Base-by-base conservation (phyloP, 2,797 vertebrate species). In the Coracias cyanogaster region DNA sequence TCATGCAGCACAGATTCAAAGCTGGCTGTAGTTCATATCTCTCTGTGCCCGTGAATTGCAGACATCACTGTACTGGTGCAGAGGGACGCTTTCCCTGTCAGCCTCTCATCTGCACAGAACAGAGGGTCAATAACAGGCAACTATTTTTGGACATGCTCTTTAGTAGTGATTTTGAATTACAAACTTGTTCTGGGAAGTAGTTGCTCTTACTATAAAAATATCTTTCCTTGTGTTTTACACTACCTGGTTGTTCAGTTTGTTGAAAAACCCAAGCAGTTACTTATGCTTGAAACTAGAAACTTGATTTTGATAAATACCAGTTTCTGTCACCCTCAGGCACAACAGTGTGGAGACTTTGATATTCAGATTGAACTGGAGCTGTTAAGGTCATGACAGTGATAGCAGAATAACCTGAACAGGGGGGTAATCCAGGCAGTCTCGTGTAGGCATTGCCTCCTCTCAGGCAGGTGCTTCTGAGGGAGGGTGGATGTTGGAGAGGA, bases 241-340 rank as follows among this genome's bases (percentile, higher is more conserved):
- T 66, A 61, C 28, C 29, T 77, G 8, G 9, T 43, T 60, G 9
- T 52, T 86, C 35, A 79, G 28, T 67, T 73, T 77, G 9, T 19
- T 79, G 78, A 79, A 71, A 79, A 90, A 28, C 20, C 54, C 43
- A 48, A 69, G 25, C 19, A 45, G 19, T 82, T 79, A 15, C 5
- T 80, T 90, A 12, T 54, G 7, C 19, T 65, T 89, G 26, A 87
- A 95, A 96, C 60, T 22, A 61, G n/a, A 86, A 86, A 43, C 12
- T 67, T 55, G 22, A 2, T 70, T 90, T 78, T 73, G n/a, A n/a
- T 61, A 66, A 87, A 73, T 41, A 58, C 3, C 2, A 48, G 28
- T 52, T 78, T 90, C 46, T 74, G 21, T 65, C 45, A 51, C 45
- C 21, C 8, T 64, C 22, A 73, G 64, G 49, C 77, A 70, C 48